Base-by-base conservation (phyloP, 35 echinoderm and acorn worm genomes). In the Apostichopus californicus region DNA sequence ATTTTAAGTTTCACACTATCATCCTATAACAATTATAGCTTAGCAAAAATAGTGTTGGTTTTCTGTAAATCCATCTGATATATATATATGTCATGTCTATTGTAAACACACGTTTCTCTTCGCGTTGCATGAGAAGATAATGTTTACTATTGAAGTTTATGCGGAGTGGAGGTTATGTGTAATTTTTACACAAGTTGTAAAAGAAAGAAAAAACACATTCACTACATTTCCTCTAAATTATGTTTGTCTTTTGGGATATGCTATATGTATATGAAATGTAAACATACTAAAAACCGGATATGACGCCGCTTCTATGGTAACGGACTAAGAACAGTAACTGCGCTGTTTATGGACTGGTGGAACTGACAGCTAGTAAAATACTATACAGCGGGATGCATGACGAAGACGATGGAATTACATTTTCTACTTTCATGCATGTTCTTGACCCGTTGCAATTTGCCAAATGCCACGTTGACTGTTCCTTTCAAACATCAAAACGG, bases 391-490 rank as follows among this genome's bases (percentile, higher is more conserved):
- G 21, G 22, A 25, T 85, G 81, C 3, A 46, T 46, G 34, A 61
- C 81, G 86, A 89, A 64, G 86, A 23, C 86, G 86, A 72, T 89
- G 86, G 52, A 72, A 89, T 89, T 89, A 89, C 86, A 89, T 89
- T 89, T 89, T 66, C 63, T 26, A 72, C 86, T 55, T 55, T 66
- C 57, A 89, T 66, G 86, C 64, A 71, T 87, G 86, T 87, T 71
- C 86, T 87, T 87, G 57, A 71, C 86, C 86, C 86, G 86, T 87
- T 87, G 86, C 66, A 87, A 87, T 87, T 87, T 87, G 86, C 86
- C 86, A 66, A 87, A 87, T 87, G 86, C 86, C 86, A 66, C 58
- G 64, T 87, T 87, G 57, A 87, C 86, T 87, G 86, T 46, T 21
- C 86, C 86, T 87, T 87, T 87, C 64, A 87, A 87, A 63, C 86